Base-by-base conservation (phyloP, 1,140 invertebrate species). In the Caenorhabditis briggsae region DNA sequence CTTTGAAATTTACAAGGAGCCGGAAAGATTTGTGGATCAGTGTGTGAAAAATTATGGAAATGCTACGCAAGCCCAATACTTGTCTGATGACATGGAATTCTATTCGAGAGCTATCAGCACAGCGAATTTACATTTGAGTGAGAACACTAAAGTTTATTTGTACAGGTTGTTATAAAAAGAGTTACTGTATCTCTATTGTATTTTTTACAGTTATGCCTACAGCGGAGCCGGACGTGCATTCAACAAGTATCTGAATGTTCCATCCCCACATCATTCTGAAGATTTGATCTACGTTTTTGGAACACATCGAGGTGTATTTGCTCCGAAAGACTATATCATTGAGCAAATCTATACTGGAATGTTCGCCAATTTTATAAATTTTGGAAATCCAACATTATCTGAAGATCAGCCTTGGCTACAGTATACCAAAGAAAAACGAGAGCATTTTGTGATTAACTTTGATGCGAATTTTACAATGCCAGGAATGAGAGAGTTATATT, bases 221-320 rank as follows among this genome's bases (percentile, higher is more conserved):
- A 50, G 46, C 12, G 70, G 33, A 23, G 43, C 70, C 23, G 46
- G 46, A 23, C 2, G 18, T 12, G 70, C 70, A 12, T 78, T 78
- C 46, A 50, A 50, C 12, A 78, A 78, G n/a, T 78, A 78, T 43
- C 0, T 50, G 8, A 8, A 78, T 2, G 46, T 23, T 1, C 70
- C 70, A 12, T 50, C 70, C 2, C 70, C 70, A 16, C 43, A 78
- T 50, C 70, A 78, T 23, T 78, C 70, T 6, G 70, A 78, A 78
- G 70, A 78, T 78, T 78, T 78, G 70, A 78, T 78, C 20, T 78
- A 78, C 46, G n/a, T 50, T 50, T 78, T 78, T 23, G 70, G 70
- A 78, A 78, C 43, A 12, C 43, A 53, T 41, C 70, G 70, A 11
- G 70, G 70, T 25, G n/a, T 23, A 3, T 53, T 78, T 1, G 14